Conservation (phyloP, 2,113 vertebrate genomes). For the Setophaga petechia region DNA sequence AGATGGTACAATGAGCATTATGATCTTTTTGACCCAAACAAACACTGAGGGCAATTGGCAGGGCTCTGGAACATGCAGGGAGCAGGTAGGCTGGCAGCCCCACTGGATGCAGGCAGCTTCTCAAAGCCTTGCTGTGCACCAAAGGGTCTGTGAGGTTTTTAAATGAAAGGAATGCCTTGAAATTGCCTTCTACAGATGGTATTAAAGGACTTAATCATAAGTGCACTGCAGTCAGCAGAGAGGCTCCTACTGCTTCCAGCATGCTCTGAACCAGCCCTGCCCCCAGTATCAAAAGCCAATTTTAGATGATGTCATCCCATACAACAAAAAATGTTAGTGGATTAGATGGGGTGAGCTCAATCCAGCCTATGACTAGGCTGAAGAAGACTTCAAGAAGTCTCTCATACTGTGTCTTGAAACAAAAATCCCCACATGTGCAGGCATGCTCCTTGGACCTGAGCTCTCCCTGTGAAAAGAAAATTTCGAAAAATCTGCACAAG, state of each 20-base stretch:
- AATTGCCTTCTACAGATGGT: not conserved
- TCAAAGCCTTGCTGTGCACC: not conserved
- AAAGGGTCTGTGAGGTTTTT: not conserved
- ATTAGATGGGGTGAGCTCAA: slow-evolving; percentile 2
- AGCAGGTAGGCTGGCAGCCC: slow-evolving; percentile 14
- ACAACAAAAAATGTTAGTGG: not conserved
- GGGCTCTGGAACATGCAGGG: not conserved
- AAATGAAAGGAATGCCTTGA: not conserved
- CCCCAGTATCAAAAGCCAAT: not conserved
- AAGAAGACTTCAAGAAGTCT: not conserved
- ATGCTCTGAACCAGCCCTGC: not conserved
- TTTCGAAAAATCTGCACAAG: not conserved
- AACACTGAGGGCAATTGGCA: not conserved
- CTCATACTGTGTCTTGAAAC: not conserved
- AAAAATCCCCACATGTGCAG: not conserved
- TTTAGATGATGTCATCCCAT: not conserved
- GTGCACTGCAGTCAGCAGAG: not conserved
- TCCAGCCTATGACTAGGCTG: slow-evolving; percentile 3
- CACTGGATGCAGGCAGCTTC: not conserved
- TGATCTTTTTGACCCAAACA: not conserved
- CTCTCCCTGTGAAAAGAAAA: not conserved
- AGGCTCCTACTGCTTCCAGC: not conserved
- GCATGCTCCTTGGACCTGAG: not conserved
- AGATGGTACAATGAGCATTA: not conserved
- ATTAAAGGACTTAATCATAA: not conserved